A percentile compares a stretch with the other conserved stretches of the same genome.
These are phyloP conservation scores for Leptinotarsa texana DNA, from an alignment of 1,140 invertebrate species.

Conservation along the genomic window DNA sequence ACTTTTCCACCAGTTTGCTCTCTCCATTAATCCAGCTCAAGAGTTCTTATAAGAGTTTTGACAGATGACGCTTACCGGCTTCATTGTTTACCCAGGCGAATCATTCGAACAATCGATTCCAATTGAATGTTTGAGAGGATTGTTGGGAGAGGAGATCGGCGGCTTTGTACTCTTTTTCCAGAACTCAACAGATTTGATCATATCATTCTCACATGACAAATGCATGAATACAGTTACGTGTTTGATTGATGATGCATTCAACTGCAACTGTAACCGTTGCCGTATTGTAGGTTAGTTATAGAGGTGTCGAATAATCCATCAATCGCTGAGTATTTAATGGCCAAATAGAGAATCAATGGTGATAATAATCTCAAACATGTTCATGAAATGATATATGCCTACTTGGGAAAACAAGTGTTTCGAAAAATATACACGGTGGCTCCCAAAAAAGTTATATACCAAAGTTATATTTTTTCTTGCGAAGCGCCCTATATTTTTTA, in stretches of 20 bases:
- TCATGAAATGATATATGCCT: too few relatives aligned
- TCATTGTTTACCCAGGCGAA: not conserved
- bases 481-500: too few relatives aligned
- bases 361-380: too few relatives aligned
- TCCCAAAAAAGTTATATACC: too few relatives aligned
- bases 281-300: too few relatives aligned
- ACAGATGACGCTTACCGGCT: not conserved
- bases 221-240: not conserved
- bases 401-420: too few relatives aligned
- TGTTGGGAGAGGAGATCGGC: not conserved
- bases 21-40: not conserved
- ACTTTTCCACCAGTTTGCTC: slow-evolving; percentile 1
- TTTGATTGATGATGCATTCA: not conserved
- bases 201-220: not conserved
- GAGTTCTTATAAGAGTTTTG: not conserved
- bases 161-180: not conserved
- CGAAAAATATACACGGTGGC: too few relatives aligned
- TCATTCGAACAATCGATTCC: not conserved
- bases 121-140: not conserved
- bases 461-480: too few relatives aligned
- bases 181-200: not conserved
- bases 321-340: too few relatives aligned
- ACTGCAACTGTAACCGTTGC: too few relatives aligned
- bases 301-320: too few relatives aligned
- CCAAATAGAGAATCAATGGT: too few relatives aligned